Base-by-base conservation (phyloP, 2,797 vertebrate genomes). In the Myripristis jacobus region DNA sequence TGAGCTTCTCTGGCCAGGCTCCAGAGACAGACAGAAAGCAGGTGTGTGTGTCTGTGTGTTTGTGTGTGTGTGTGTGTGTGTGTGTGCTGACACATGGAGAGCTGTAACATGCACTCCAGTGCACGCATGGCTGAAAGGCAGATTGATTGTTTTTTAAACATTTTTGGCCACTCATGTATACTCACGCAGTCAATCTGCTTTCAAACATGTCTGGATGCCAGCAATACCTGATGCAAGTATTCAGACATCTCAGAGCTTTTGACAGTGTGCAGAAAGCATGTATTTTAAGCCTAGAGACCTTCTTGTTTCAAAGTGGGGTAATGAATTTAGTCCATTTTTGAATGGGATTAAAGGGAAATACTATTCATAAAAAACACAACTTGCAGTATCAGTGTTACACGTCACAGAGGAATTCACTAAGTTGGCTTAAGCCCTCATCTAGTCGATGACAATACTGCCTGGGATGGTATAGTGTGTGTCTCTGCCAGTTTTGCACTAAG, bases 1-100 rank as follows among this genome's bases (percentile, higher is more conserved):
- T 73, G 66, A 77, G 63, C 70, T 48, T 77, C 55, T 34, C 56
- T 85, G 86, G 83, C 64, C 54, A 19, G 53, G 15, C 13, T 82
- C 83, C 81, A 83, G 76, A 24, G 13, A 34, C 27, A 64, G 82
- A 86, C 70, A 73, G 47, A 81, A 82, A 85, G 64, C 84, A 83
- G 83, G 75, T 75, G 80, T 69, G 65, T 66, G 54, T 31, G 59
- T 57, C 36, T 58, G 59, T 51, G 9, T 12, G 34, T 36, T 8
- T 36, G 34, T 7, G 34, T 36, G n/a, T n/a, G 34, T 36, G 34
- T 8, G 34, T 36, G 34, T 36, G 34, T 36, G 34, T 36, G 29
- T 31, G 29, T 31, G 29, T 31, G 29, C 43, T 22, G 61, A 46
- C 72, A 72, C 41, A 48, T 46, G 77, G 52, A 65, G 67, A n/a